phyloP scores from a whole-genome alignment of 2,888 invertebrate species.

The Steinernema hermaphroditum region DNA sequence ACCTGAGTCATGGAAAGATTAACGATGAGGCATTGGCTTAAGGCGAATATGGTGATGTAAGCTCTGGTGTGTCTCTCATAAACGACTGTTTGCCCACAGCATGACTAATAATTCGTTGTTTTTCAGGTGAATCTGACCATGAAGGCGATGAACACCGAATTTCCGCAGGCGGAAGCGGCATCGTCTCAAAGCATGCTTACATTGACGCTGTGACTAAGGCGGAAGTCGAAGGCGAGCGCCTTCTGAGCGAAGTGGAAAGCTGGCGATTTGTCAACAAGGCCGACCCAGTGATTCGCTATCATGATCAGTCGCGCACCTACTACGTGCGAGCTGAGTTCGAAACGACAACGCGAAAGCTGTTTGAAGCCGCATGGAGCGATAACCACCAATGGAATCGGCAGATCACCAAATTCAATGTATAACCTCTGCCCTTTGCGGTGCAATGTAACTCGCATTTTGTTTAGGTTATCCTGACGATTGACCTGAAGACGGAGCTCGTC shows the following conservation, averaged over 20 bases:
- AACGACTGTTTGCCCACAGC: too few relatives aligned
- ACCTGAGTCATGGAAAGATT: too few relatives aligned
- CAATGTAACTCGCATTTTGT: background rate
- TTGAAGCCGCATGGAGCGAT: conserved; percentile 55
- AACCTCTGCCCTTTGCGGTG: too few relatives aligned
- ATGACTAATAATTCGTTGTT: too few relatives aligned
- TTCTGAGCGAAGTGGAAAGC: conserved; percentile 24
- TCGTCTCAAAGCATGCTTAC: conserved; percentile 8
- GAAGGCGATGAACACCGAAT: background rate
- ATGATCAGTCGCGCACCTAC: conserved; percentile 42
- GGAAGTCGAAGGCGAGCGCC: conserved; percentile 13
- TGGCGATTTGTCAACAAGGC: conserved; percentile 35
- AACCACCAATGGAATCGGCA: conserved; percentile 55
- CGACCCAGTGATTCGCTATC: conserved; percentile 39
- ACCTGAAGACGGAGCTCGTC: conserved; percentile 53
- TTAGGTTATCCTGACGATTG: conserved; percentile 48
- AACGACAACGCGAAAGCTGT: conserved; percentile 44
- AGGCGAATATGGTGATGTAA: too few relatives aligned
- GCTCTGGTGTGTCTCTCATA: too few relatives aligned
- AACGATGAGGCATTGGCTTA: too few relatives aligned
- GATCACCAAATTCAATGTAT: conserved; percentile 33
- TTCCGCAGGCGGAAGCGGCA: conserved; percentile 16
- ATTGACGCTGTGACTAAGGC: background rate
- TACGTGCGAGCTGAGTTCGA: conserved; percentile 48
- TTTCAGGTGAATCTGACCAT: conserved; percentile 22